Evolutionary conservation across 35 echinoderm and acorn worm species (phyloP), one percentile per base, ranked within the genome.

Genomic region (Apostichopus japonicus): DNA sequence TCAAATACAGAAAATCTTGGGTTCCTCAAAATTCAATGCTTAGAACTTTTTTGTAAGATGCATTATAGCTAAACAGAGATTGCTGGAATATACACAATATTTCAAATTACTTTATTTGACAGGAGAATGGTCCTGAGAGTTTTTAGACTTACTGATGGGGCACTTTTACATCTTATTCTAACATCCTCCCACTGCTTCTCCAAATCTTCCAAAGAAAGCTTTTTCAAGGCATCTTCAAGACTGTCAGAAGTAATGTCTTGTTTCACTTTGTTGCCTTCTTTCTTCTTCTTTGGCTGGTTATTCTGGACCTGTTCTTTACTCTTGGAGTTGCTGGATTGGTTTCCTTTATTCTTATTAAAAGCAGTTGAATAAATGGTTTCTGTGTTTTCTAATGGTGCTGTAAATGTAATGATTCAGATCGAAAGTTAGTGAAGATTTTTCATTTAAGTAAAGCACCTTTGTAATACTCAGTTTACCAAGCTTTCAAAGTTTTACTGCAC

Each of bases 141-240:
- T 19, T n/a, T 75, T 19, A n/a, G 2, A 84, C 96, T 86, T 93
- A 97, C 96, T 55, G 93, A 90, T 54, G 91, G 93, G 8, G 96
- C 84, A 79, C 91, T 91, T 24, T 94, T 94, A 76, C 91, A 95
- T 19, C 93, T 23, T 6, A 53, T 90, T 78, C 94, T 92, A 24
- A 97, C 93, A 87, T 97, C 96, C 23, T 63, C 90, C 53, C 94
- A 91, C 80, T 95, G 87, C 6, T 73, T 87, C 51, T 97, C 87
- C 19, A 97, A 11, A 88, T 97, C 96, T 4, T 57, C 75, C 24
- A 91, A 58, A 33, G 94, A 84, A n/a, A 97, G 24, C 7, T 62
- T 80, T 79, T 93, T 95, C 87, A 97, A 55, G 13, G 96, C 96
- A 8, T 95, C 93, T 27, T 93, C 93, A 24, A 97, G 87, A n/a